Conservation (phyloP, 2,797 vertebrate species). For the Triplophysa bombifrons region DNA sequence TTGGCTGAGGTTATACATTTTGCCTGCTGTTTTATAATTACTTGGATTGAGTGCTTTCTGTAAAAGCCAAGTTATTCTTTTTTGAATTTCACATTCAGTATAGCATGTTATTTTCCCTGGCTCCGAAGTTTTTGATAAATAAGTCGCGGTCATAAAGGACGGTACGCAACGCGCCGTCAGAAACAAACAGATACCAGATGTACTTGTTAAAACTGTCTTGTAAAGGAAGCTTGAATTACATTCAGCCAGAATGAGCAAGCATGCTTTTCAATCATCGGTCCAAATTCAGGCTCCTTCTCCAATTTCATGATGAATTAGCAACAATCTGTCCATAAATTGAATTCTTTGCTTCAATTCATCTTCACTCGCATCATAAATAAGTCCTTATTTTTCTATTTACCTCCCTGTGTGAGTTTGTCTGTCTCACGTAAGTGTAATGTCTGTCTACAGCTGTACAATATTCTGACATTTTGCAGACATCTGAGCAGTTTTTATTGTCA, state of each 20-base stretch:
- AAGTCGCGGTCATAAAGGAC: slow-evolving; percentile 3
- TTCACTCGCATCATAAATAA: slow-evolving; percentile 26
- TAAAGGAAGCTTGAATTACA: neutral
- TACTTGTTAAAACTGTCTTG: slow-evolving; percentile 17
- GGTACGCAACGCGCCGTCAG: slow-evolving; percentile 16
- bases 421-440: neutral
- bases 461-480: neutral
- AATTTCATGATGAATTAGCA: slow-evolving; percentile 60
- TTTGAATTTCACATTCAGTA: slow-evolving; percentile 13
- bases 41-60: slow-evolving; percentile 7
- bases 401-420: too few relatives aligned
- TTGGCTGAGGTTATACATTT: slow-evolving; percentile 30
- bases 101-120: slow-evolving; percentile 6
- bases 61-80: slow-evolving; percentile 1
- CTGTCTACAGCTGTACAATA: neutral
- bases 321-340: slow-evolving; percentile 60
- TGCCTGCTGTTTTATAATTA: slow-evolving; percentile 30
- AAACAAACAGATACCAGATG: slow-evolving; percentile 21
- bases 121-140: slow-evolving; percentile 16
- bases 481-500: slow-evolving; percentile 10
- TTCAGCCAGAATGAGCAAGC: slow-evolving; percentile 21
- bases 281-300: slow-evolving; percentile 60
- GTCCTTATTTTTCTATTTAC: neutral
- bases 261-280: slow-evolving; percentile 35
- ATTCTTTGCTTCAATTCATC: slow-evolving; percentile 62